Evolutionary conservation across 2,797 vertebrate species (phyloP), one percentile per base, ranked within the genome.

Genomic region (Fringilla coelebs): DNA sequence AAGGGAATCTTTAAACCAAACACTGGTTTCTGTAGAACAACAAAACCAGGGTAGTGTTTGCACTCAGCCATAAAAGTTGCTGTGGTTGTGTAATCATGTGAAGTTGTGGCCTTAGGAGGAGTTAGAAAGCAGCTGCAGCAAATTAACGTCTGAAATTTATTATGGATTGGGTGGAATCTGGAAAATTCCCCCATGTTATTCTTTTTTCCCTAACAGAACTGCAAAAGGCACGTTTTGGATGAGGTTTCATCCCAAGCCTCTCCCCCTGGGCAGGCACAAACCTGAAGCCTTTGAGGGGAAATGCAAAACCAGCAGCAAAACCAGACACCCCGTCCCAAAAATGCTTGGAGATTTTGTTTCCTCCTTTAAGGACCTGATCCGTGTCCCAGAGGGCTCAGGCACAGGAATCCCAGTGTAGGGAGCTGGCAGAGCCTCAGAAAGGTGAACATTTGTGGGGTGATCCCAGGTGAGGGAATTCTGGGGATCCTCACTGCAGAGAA

Each of bases 101-200:
- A 87, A 93, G 92, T 63, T 96, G 90, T 90, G 96, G 92, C 94
- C 93, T 96, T 89, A 95, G 93, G 95, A 97, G 81, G 71, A 94
- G 88, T 77, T 90, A 48, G 76, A 87, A 90, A 93, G 94, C 94
- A 97, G 96, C 94, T 96, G 96, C 92, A 94, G 93, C 89, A 91
- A 92, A 96, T 96, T 96, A 96, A 93, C 81, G 94, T 93, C 88
- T 94, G 95, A 93, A 85, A 90, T 91, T 95, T 82, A 96, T 94
- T 94, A 94, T 82, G 90, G 84, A 90, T 89, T 87, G 90, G 92
- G 94, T 89, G 78, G 92, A 96, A 96, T 94, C 81, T 94, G 54
- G 90, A 96, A 95, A 96, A 80, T 96, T 90, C 89, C 86, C 88
- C 68, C 34, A 31, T 45, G 60, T 73, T 73, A 21, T 38, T 26